Conservation (phyloP, 2,113 vertebrate genomes). For the Erinaceus europaeus region DNA sequence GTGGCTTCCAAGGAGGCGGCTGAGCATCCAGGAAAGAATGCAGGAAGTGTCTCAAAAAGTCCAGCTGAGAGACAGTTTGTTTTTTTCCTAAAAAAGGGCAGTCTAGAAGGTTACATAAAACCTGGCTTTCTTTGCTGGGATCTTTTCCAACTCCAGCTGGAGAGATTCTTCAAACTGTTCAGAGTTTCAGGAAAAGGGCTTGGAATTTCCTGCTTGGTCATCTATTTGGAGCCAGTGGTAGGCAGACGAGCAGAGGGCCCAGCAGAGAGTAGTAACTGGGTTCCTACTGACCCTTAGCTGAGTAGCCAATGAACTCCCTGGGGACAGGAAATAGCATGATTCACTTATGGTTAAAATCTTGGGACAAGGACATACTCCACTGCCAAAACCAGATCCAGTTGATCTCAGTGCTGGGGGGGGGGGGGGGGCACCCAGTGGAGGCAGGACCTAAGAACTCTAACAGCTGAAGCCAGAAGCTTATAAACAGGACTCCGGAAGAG, state of each 20-base stretch:
- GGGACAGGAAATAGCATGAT: slow-evolving; percentile 32
- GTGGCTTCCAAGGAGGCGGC: slow-evolving; percentile 18
- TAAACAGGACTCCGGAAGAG: background rate
- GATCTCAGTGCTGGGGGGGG: background rate
- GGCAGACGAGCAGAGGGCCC: background rate
- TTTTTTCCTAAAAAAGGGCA: slow-evolving; percentile 57
- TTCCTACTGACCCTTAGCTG: background rate
- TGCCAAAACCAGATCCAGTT: slow-evolving; percentile 19
- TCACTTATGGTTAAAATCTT: slow-evolving; percentile 34
- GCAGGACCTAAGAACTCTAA: background rate
- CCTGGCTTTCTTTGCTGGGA: slow-evolving; percentile 1
- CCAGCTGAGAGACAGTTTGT: slow-evolving; percentile 42
- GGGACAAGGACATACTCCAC: slow-evolving; percentile 22
- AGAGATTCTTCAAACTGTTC: slow-evolving; percentile 53
- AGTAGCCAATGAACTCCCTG: background rate
- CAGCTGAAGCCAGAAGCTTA: background rate
- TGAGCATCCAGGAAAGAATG: slow-evolving; percentile 69
- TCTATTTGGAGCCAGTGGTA: background rate
- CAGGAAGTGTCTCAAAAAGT: slow-evolving; percentile 47
- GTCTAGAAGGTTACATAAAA: slow-evolving; percentile 66
- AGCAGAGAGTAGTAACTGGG: background rate
- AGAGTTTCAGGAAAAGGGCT: slow-evolving; percentile 59
- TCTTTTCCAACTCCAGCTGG: slow-evolving; percentile 31
- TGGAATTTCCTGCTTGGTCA: slow-evolving; percentile 60
- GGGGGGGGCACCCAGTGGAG: background rate